Evolutionary conservation across 2,113 vertebrate genomes (phyloP), one percentile per base, ranked within the genome.

Genomic region (Actenoides hombroni): DNA sequence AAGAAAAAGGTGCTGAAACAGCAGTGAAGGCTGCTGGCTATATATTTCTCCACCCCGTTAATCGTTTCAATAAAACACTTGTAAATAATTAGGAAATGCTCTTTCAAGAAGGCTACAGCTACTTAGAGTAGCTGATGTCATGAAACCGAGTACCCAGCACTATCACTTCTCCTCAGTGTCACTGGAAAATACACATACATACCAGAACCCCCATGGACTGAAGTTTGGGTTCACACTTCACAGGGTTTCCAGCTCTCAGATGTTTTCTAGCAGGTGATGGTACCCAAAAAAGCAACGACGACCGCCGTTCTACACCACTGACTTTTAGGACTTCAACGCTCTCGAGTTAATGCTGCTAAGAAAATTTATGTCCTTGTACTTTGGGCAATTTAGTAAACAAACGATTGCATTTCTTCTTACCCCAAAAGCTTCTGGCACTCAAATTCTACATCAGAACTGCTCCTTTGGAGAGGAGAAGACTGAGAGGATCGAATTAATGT

Each of bases 21-120:
- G 97, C 96, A 97, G 33, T 86, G 49, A 59, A 94, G 83, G 78
- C 65, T 96, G 93, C 97, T 94, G 94, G 96, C 87, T 83, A 29
- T 33, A 94, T 74, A 65, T 90, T 97, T 97, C 84, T 90, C 92
- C 85, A 73, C 31, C 80, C 82, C 96, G 80, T 51, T 95, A 88
- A 97, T 71, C 95, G 67, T 69, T 65, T n/a, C 84, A 96, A 92
- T 91, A 87, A 92, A 96, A 94, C 92, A 83, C 73, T 95, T 94
- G 92, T 94, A 96, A 96, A 96, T 93, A 94, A 95, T 95, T 95
- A 95, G 61, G 63, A 97, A 97, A 94, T 90, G 93, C 54, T 60
- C 90, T 89, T 95, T 57, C n/a, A 18, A 93, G n/a, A 82, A 86
- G 64, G 10, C 39, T 33, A 78, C 26, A 68, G 67, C 79, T 88